Evolutionary conservation across 2,888 invertebrate species (phyloP), one percentile per base, ranked within the genome.

Genomic region (Acronicta alni): DNA sequence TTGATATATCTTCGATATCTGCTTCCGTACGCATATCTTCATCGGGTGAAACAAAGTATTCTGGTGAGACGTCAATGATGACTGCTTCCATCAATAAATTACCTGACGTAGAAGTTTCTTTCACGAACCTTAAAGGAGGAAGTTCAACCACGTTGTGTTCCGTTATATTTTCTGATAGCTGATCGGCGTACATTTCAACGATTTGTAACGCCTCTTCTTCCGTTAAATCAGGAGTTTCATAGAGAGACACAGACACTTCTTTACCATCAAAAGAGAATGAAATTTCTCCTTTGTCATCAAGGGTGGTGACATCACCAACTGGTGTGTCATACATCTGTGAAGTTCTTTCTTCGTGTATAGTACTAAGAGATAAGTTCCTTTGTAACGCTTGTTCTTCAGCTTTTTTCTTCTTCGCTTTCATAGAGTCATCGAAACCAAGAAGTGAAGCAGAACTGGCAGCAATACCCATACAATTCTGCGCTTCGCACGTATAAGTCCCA

Each of bases 181-280:
- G 98, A 85, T 98, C 98, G 0, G 98, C 98, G 82, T 98, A 98
- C 98, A 98, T 98, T 95, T 98, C 98, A 0, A 98, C 97, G 78
- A 98, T 98, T 91, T 98, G 97, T 32, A 98, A 93, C 0, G 98
- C 98, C 92, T 98, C 98, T 87, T 98, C 98, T 89, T 98, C 98
- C 0, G 98, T 98, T 48, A 98, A 93, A 90, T 98, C 98, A 0
- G 98, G 98, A 0, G 98, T 98, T 92, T 98, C 98, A 81, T 98
- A 98, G 3, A 98, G 90, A 4, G 98, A 98, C 0, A 98, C 97
- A 0, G 98, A 98, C 0, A 98, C 97, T 91, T 98, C 98, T 90
- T 97, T 98, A 3, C 98, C 98, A 80, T 98, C 98, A 74, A 98
- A 98, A 2, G 98, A 98, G 83, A 98, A 98, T 0, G 98, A 98